Evolutionary conservation across 2,797 vertebrate genomes (phyloP), one percentile per base, ranked within the genome.

Genomic region (Gephyroberyx darwinii): DNA sequence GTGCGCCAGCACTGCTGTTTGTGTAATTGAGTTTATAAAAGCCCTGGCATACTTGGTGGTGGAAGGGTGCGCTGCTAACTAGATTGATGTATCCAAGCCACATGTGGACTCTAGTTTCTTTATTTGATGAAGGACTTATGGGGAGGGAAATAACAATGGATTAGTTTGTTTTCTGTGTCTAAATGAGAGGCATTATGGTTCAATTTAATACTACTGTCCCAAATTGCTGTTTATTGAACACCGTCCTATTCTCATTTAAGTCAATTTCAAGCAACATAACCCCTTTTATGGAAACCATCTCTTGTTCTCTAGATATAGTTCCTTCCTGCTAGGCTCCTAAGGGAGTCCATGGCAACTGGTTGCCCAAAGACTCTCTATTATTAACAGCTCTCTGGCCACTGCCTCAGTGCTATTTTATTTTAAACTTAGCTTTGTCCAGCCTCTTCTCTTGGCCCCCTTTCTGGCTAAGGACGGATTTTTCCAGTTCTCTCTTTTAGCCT

Each of bases 341-440:
- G 79, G 70, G 80, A 88, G 83, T 26, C 83, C 81, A 80, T 87
- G 79, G 85, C 86, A 89, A 89, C 88, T 88, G 76, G 89, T 88
- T 87, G 81, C 77, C 76, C 77, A 89, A 85, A 89, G 88, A 84
- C 86, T 85, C 86, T 35, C 58, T 78, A 67, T 89, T 90, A 90
- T 89, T 91, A 91, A 89, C 89, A 89, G 80, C 84, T 76, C 80
- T 74, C 79, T 81, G 78, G 76, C 80, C 68, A 81, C 80, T 89
- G 89, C 84, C 88, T 76, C 17, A 1, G 45, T 86, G 86, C 87
- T 87, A 89, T 77, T 71, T 82, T 83, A 82, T 87, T 90, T 90
- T 90, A 89, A 90, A 90, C 73, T n/a, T 74, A 58, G 54, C 61
- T 41, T 78, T 84, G 80, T 89, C 78, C 69, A 58, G 69, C 47